These are phyloP conservation scores for Periophthalmodon schlosseri DNA, from an alignment of 2,113 vertebrate species.

Conservation along the genomic window DNA sequence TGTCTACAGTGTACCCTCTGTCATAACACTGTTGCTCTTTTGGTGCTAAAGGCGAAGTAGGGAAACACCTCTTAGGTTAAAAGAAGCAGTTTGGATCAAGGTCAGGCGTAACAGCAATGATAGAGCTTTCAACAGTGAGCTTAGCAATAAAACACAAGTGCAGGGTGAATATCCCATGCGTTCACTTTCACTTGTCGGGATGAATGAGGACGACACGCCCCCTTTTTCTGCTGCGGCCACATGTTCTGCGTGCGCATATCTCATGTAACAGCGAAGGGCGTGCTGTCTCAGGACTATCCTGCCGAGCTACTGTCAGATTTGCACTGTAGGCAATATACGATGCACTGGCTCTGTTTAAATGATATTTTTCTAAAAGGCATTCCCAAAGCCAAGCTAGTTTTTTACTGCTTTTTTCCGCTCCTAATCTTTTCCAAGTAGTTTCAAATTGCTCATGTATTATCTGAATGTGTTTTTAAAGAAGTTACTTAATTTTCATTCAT, in stretches of 20 bases:
- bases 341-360: constrained; percentile 24
- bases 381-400: not conserved
- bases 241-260: constrained; percentile 59
- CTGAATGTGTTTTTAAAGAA: not conserved
- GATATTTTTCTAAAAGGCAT: constrained; percentile 6
- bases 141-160: constrained; percentile 53
- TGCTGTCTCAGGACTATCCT: constrained; percentile 47
- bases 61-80: constrained; percentile 44
- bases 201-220: constrained; percentile 63
- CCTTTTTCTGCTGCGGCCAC: constrained; percentile 49
- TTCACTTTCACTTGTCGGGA: constrained; percentile 60
- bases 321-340: constrained; percentile 12
- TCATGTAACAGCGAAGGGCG: constrained; percentile 63
- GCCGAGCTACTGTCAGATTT: constrained; percentile 42
- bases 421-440: constrained; percentile 4
- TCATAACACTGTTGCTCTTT: constrained; percentile 33
- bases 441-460: not conserved
- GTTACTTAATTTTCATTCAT: not conserved
- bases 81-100: constrained; percentile 52
- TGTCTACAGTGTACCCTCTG: constrained; percentile 7
- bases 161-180: constrained; percentile 46
- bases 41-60: constrained; percentile 16
- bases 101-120: constrained; percentile 47
- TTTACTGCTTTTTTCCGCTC: not conserved
- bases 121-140: constrained; percentile 28